Evolutionary conservation across 1,140 invertebrate genomes (phyloP), one percentile per base, ranked within the genome.

Genomic region (Ceratoteleas bidentatus): DNA sequence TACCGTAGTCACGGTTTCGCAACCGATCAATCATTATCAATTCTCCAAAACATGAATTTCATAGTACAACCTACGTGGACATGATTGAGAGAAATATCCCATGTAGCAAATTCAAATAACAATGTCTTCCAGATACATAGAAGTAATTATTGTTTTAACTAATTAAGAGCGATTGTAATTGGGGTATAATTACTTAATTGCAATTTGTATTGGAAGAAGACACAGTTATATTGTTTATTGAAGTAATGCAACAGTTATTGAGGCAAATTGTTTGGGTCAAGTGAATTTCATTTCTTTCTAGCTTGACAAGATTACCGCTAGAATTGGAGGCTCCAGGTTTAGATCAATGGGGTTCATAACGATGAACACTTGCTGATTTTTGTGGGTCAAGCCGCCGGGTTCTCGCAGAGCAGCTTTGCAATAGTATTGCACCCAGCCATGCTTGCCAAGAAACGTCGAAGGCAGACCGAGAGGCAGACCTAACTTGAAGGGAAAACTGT

Each of bases 301-400:
- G n/a, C n/a, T n/a, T n/a, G n/a, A n/a, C n/a, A n/a, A n/a, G n/a
- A 24, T 24, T 24, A 98, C 97, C 86, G 96, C 94, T 74, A 98
- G 91, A 81, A 97, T 95, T 2, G 96, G 94, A 34, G 97, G 96
- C 87, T 98, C 97, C 85, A 97, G 91, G 91, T 98, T 98, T 72
- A 99, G 92, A 91, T 99, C 97, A 68, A 98, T 98, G 0, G 97
- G 97, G 90, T 97, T 98, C 96, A 98, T 98, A 0, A 99, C 96
- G 84, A 98, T 98, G 89, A 99, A 98, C 7, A 98, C 97, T 92
- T 98, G 97, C 90, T 98, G 97, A 88, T 98, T 98, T 91, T 98
- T 98, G 88, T 98, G 97, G 3, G 96, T 96, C 9, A 98, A 91
- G 2, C 97, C 97, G 81, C 96, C 97, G 1, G 96, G 96, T 88